A percentile compares a stretch with the other conserved stretches of the same genome.
phyloP scores from a whole-genome alignment of 2,113 vertebrate species.

The Chlamydotis undulata region DNA sequence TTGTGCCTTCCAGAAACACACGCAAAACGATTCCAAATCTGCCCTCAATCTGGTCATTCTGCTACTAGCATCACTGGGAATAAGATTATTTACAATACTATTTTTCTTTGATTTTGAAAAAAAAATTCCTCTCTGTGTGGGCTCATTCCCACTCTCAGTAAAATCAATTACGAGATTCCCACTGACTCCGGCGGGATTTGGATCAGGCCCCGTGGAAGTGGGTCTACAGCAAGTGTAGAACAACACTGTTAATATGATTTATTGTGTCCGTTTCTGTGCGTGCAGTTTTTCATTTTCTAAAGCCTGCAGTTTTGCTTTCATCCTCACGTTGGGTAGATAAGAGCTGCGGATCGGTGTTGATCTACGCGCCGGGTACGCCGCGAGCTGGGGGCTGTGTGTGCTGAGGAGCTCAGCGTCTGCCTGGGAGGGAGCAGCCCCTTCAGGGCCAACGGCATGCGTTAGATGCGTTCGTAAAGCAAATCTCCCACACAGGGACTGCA shows the following conservation, averaged over 20 bases:
- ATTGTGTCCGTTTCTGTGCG: slow-evolving; percentile 50
- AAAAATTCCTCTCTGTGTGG: slow-evolving; percentile 45
- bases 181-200: slow-evolving; percentile 39
- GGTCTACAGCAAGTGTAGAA: slow-evolving; percentile 56
- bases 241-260: slow-evolving; percentile 66
- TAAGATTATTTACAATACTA: not conserved
- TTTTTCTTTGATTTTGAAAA: not conserved
- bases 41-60: slow-evolving; percentile 51
- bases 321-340: slow-evolving; percentile 57
- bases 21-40: slow-evolving; percentile 10
- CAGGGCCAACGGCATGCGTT: not conserved
- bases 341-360: slow-evolving; percentile 55
- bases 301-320: slow-evolving; percentile 63
- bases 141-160: slow-evolving; percentile 53
- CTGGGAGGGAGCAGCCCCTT: not conserved
- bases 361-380: not conserved
- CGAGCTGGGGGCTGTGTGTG: slow-evolving; percentile 25
- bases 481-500: slow-evolving; percentile 20
- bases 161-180: slow-evolving; percentile 53
- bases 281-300: slow-evolving; percentile 61
- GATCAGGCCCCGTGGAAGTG: slow-evolving; percentile 49
- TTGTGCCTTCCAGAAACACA: slow-evolving; percentile 45
- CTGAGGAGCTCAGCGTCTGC: slow-evolving; percentile 15
- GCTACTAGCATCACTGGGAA: not conserved
- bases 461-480: not conserved